Conservation (phyloP, 1,140 invertebrate species). For the Asbolus verrucosus region DNA sequence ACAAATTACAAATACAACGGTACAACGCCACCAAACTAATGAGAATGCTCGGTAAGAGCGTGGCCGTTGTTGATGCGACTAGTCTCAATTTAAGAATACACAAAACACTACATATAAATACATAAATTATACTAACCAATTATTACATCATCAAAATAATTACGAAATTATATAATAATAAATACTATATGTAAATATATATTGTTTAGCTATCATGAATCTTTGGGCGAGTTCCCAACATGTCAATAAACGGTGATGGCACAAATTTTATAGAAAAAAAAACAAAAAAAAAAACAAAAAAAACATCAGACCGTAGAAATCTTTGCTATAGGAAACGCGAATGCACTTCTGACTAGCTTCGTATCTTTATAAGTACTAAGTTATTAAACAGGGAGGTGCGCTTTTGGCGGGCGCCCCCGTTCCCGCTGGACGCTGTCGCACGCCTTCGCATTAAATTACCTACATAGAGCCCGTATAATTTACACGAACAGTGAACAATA, state of each 20-base stretch:
- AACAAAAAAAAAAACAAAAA: too few relatives aligned
- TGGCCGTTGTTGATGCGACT: slow-evolving; percentile 59
- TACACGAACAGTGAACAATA: slow-evolving; percentile 48
- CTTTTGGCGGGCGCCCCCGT: slow-evolving; percentile 45
- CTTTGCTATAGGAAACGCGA: slow-evolving; percentile 63
- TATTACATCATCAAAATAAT: slow-evolving; percentile 45
- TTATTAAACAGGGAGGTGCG: slow-evolving; percentile 53
- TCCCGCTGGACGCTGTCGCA: slow-evolving; percentile 48
- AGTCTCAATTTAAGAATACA: slow-evolving; percentile 60
- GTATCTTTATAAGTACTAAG: slow-evolving; percentile 64
- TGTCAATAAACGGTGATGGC: slow-evolving; percentile 58
- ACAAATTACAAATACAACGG: slow-evolving; percentile 59
- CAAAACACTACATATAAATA: slow-evolving; percentile 64
- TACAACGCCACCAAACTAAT: slow-evolving; percentile 55
- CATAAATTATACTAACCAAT: slow-evolving; percentile 59
- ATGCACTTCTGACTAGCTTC: slow-evolving; percentile 65
- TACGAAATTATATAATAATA: slow-evolving; percentile 48
- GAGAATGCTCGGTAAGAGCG: slow-evolving; percentile 20
- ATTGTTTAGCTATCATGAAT: slow-evolving; percentile 51
- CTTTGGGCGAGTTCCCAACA: slow-evolving; percentile 58
- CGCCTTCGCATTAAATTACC: slow-evolving; percentile 52
- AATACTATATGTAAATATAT: slow-evolving; percentile 48
- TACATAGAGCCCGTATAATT: slow-evolving; percentile 45
- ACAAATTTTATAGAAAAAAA: slow-evolving; percentile 57
- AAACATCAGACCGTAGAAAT: slow-evolving; percentile 58